Evolutionary conservation across 2,888 invertebrate genomes (phyloP), one percentile per base, ranked within the genome.

Genomic region (Dasysyrphus tricinctus): DNA sequence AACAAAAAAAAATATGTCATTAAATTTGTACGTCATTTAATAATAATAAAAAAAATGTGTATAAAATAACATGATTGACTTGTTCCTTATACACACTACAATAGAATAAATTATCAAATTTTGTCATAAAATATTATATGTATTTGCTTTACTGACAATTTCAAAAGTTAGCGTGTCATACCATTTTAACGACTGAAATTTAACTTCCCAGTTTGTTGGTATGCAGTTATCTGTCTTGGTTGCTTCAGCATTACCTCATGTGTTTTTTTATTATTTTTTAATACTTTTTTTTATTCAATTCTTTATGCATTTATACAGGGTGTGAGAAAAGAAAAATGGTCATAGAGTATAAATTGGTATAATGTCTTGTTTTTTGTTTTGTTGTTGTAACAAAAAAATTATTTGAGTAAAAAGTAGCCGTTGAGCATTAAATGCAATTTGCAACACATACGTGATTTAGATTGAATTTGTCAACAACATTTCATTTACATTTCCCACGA

Each of bases 31-130:
- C 42, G 42, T 42, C 42, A 42, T 42, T 14, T 2, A 14, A n/a
- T n/a, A 44, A n/a, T 16, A 9, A 47, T 16, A 47, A 47, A 47
- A 44, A 47, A 47, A 16, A 47, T 16, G n/a, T 7, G n/a, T 5
- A 49, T 9, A 19, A 49, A 49, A 19, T 19, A 49, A 49, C 49
- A 49, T 19, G 16, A 49, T 49, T 49, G 49, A 49, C 49, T 49
- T 49, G 49, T 49, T 49, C 49, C 19, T 11, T 11, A 19, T 3
- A 16, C 49, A 47, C 3, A 3, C 3, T 49, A 9, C 9, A 49
- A 11, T 1, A 49, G 49, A 49, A 49, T 49, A 49, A 49, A 49
- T 49, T 49, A 49, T 19, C 3, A 49, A 49, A 49, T 11, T 47
- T 47, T 49, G 8, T 8, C 47, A 16, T 47, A 3, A 16, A 47